These are phyloP conservation scores for Sthenelais limicola DNA, from an alignment of 2,888 invertebrate genomes.

Conservation along the genomic window DNA sequence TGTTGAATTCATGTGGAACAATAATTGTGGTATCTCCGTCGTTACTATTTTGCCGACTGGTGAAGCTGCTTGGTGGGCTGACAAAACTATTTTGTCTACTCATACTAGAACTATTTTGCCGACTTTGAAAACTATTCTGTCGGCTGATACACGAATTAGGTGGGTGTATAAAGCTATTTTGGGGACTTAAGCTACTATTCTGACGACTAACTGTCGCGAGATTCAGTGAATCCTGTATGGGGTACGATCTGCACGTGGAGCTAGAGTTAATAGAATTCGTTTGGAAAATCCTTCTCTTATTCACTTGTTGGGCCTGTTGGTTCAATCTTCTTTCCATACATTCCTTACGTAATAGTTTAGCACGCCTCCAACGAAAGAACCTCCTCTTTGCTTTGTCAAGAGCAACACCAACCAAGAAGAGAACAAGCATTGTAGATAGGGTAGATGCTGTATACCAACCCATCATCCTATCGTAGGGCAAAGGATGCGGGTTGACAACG, in stretches of 20 bases:
- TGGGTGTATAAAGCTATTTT: too few species aligned
- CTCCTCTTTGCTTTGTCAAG: slow-evolving; percentile 45
- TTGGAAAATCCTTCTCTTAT: slow-evolving; percentile 1
- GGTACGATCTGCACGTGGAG: neutral
- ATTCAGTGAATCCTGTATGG: slow-evolving; percentile 1
- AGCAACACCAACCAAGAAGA: slow-evolving; percentile 50
- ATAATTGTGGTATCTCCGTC: neutral
- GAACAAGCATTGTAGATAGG: slow-evolving; percentile 47
- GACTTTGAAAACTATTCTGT: neutral
- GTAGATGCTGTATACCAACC: slow-evolving; percentile 53
- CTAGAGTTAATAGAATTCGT: slow-evolving; percentile 12
- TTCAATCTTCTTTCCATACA: neutral
- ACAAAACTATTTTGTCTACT: slow-evolving; percentile 3
- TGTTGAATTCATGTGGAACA: too few species aligned
- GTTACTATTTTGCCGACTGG: slow-evolving; percentile 7
- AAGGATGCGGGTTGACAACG: slow-evolving; percentile 30
- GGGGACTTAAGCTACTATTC: too few species aligned
- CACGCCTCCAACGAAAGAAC: slow-evolving; percentile 33
- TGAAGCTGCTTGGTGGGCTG: neutral
- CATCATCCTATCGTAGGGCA: slow-evolving; percentile 51
- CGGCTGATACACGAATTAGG: too few species aligned
- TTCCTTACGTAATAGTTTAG: slow-evolving; percentile 12
- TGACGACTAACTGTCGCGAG: too few species aligned
- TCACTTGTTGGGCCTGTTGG: neutral
- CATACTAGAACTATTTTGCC: neutral